phyloP scores from a whole-genome alignment of 2,797 vertebrate species.

The Crocidura indochinensis region DNA sequence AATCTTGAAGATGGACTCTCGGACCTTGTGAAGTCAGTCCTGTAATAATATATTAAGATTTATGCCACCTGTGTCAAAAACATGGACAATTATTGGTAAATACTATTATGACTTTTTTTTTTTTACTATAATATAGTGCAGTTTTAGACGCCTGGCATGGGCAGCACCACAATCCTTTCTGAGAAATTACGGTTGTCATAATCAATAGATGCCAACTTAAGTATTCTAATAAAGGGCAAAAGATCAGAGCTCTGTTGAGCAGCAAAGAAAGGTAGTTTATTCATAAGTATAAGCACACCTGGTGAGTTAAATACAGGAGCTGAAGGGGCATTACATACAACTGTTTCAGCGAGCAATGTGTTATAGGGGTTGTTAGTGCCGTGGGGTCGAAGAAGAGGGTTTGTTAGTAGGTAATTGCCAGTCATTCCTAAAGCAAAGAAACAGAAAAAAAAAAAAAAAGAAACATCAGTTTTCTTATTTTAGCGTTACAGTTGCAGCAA shows the following conservation, averaged over 20 bases:
- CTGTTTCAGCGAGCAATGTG: conserved; percentile 99
- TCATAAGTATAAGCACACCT: conserved; percentile 97
- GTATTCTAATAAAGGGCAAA: conserved; percentile 84
- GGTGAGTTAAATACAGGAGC: conserved; percentile 99
- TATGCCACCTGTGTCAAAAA: conserved; percentile 94
- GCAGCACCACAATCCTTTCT: conserved; percentile 85
- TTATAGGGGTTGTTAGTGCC: conserved; percentile 99
- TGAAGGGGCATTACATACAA: conserved; percentile 99
- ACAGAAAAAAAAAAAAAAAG: conserved; percentile 83
- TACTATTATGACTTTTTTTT: conserved; percentile 88
- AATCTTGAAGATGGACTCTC: conserved; percentile 94
- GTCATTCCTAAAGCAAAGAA: conserved; percentile 99
- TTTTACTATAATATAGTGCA: conserved; percentile 94
- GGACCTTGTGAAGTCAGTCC: conserved; percentile 93
- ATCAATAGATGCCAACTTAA: conserved; percentile 82
- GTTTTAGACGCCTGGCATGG: conserved; percentile 92
- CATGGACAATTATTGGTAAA: conserved; percentile 93
- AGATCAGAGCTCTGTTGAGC: conserved; percentile 85
- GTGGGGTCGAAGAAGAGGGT: conserved; percentile 99
- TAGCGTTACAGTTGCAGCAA: conserved; percentile 88
- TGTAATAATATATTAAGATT: conserved; percentile 95
- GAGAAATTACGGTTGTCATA: conserved; percentile 83
- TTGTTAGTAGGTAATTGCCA: conserved; percentile 99
- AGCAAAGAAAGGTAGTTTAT: conserved; percentile 85
- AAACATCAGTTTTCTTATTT: conserved; percentile 91